phyloP scores from a whole-genome alignment of 2,113 vertebrate genomes.

The Corythornis cristatus region DNA sequence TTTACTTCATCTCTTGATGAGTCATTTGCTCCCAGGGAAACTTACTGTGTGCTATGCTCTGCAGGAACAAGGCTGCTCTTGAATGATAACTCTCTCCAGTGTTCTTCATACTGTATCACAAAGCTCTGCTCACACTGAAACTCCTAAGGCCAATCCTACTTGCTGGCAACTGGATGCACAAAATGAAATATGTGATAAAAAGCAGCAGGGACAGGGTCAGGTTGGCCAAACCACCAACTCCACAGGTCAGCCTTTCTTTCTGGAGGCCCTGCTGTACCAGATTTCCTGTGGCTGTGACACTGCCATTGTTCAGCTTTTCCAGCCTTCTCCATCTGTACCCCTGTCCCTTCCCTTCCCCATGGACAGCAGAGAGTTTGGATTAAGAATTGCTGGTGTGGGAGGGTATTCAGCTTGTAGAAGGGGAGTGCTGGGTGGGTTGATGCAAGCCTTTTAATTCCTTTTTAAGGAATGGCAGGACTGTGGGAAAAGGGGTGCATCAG shows the following conservation, averaged over 20 bases:
- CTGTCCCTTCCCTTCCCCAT: neutral
- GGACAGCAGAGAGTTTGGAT: neutral
- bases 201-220: neutral
- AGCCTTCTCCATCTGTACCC: conserved; percentile 13
- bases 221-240: neutral
- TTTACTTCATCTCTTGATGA: neutral
- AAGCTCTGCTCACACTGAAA: neutral
- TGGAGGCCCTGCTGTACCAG: neutral
- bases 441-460: neutral
- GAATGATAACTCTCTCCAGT: neutral
- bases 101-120: neutral
- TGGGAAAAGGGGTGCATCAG: neutral
- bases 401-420: neutral
- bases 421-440: neutral
- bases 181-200: neutral
- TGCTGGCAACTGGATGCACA: fast-evolving
- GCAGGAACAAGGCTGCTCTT: fast-evolving
- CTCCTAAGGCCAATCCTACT: neutral
- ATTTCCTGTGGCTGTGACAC: neutral
- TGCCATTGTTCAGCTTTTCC: neutral
- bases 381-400: conserved; percentile 1
- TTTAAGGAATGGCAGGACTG: neutral
- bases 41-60: neutral
- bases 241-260: neutral
- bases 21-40: neutral